Evolutionary conservation across 2,113 vertebrate genomes (phyloP), one percentile per base, ranked within the genome.

Genomic region (Neotoma lepida): DNA sequence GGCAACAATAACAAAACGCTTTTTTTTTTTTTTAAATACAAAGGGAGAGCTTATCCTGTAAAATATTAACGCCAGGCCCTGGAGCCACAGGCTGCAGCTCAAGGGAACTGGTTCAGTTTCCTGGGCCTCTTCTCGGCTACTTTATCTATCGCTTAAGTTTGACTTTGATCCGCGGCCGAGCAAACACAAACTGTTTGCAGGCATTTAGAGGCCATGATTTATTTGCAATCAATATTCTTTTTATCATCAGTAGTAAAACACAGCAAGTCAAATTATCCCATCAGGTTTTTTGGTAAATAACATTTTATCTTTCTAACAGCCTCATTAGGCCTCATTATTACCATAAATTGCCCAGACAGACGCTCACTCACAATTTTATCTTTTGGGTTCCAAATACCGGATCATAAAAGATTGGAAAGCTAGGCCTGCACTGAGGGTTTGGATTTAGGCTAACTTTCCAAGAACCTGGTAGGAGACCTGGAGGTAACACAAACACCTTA

Each of bases 141-240:
- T 98, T 96, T 93, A 96, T 97, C 97, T 97, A 71, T 39, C 15
- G 8, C 93, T 35, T 86, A 98, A 98, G 97, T 98, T 98, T 98
- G 96, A 94, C 98, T 98, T 98, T 98, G 97, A 98, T 98, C 96
- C 88, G 86, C 13, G 44, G 70, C 30, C 64, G 12, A 95, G 95
- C 94, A 97, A 97, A 97, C 97, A 97, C 94, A 80, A 94, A 95
- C 94, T 97, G 96, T 98, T 98, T 97, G 97, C 97, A 96, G 97
- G 97, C 96, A 35, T 96, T 98, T 95, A 97, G 95, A 97, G 96
- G 96, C 78, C 49, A 87, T 98, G 98, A 98, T 98, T 98, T 98
- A 98, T 98, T 98, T 98, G 97, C 98, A 98, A 98, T 98, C 98
- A 98, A 98, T 98, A 98, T 98, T 98, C 97, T 97, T 98, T 98